Conservation (phyloP, 2,888 invertebrate species). For the Pyrochroa serraticornis region DNA sequence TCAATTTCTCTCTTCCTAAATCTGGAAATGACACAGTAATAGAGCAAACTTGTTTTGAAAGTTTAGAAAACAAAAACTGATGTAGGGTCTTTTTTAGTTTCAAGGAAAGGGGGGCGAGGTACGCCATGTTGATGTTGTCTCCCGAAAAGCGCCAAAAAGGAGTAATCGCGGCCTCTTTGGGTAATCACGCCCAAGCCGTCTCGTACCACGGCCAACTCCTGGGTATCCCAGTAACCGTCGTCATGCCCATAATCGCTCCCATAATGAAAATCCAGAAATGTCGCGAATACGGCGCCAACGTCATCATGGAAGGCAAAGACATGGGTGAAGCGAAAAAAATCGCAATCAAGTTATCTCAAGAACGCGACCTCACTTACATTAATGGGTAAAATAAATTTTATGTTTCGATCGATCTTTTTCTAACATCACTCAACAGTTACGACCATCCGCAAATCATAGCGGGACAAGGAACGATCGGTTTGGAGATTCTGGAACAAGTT, state of each 20-base stretch:
- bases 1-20: too few species aligned
- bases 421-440: conserved; percentile 58
- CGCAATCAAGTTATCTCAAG: conserved; percentile 77
- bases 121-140: conserved; percentile 77
- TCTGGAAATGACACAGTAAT: too few species aligned
- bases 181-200: conserved; percentile 89
- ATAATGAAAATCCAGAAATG: conserved; percentile 96
- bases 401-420: conserved; percentile 1
- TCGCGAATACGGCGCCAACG: conserved; percentile 81
- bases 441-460: conserved; percentile 96
- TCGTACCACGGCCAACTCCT: conserved; percentile 72
- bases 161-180: conserved; percentile 91
- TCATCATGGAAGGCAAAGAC: conserved; percentile 80
- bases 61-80: too few species aligned
- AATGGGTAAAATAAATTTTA: conserved; percentile 72
- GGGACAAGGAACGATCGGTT: conserved; percentile 91
- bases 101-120: conserved; percentile 92
- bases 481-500: conserved; percentile 92
- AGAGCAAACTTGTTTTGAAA: too few species aligned
- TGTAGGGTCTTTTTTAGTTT: conserved; percentile 75
- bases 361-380: conserved; percentile 77
- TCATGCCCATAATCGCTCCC: conserved; percentile 95
- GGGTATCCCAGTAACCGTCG: conserved; percentile 72
- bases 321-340: conserved; percentile 84
- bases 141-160: conserved; percentile 75